phyloP scores from a whole-genome alignment of 2,113 vertebrate species.

The Eclectus roratus region DNA sequence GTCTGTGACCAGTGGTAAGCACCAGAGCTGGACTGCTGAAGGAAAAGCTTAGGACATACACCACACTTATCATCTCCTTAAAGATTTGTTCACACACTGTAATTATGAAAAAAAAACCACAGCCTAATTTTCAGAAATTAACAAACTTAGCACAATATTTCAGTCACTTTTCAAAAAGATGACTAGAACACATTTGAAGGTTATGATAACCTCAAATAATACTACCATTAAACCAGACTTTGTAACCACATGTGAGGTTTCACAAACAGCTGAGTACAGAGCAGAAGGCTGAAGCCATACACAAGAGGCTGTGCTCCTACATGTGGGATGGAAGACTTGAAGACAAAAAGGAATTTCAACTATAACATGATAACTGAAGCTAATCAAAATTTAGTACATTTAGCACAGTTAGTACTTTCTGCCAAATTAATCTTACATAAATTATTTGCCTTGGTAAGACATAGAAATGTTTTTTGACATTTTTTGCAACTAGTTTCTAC shows the following conservation, averaged over 20 bases:
- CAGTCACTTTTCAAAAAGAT: not conserved
- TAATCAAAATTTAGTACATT: not conserved
- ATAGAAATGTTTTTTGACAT: not conserved
- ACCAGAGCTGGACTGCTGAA: not conserved
- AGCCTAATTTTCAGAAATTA: not conserved
- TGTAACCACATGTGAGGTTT: not conserved
- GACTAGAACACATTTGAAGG: not conserved
- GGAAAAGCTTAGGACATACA: not conserved
- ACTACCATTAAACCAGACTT: not conserved
- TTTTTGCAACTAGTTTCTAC: not conserved
- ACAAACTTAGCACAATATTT: not conserved
- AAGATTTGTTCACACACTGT: not conserved
- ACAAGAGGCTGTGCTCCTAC: not conserved
- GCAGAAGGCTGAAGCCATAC: not conserved
- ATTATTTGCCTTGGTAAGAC: not conserved
- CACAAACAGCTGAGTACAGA: not conserved
- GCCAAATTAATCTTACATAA: not conserved
- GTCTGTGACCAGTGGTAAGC: not conserved
- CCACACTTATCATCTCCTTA: not conserved
- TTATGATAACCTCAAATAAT: not conserved
- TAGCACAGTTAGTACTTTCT: not conserved
- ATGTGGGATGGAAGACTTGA: not conserved
- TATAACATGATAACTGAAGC: not conserved
- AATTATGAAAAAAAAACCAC: not conserved
- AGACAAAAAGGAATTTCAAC: not conserved